phyloP scores from a whole-genome alignment of 2,888 invertebrate genomes.

The Catotricha subobsoleta region DNA sequence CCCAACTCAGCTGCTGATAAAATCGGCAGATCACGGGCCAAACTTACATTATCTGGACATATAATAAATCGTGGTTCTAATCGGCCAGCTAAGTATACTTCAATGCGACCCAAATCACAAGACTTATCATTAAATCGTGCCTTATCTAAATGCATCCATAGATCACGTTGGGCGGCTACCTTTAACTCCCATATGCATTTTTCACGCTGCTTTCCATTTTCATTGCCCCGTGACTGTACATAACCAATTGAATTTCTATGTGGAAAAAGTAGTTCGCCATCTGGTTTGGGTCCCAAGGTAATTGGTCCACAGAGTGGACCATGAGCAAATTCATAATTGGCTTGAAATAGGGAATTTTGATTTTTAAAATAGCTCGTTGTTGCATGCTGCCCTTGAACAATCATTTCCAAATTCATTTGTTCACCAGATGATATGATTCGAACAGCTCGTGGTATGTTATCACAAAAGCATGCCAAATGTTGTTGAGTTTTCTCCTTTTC shows the following conservation, averaged over 20 bases:
- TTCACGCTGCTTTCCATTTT: slow-evolving; percentile 32
- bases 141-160: slow-evolving; percentile 75
- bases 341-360: slow-evolving; percentile 65
- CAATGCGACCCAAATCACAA: slow-evolving; percentile 73
- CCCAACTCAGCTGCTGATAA: slow-evolving; percentile 61
- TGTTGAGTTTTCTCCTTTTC: slow-evolving; percentile 48
- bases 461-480: slow-evolving; percentile 57
- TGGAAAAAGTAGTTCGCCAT: slow-evolving; percentile 76
- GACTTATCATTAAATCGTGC: slow-evolving; percentile 68
- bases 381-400: slow-evolving; percentile 69
- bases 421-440: slow-evolving; percentile 63
- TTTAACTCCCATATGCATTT: slow-evolving; percentile 68
- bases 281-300: slow-evolving; percentile 56
- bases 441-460: slow-evolving; percentile 40
- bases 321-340: slow-evolving; percentile 75
- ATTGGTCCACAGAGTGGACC: slow-evolving; percentile 77
- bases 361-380: slow-evolving; percentile 79
- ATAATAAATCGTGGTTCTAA: slow-evolving; percentile 60
- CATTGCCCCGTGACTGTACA: slow-evolving; percentile 37
- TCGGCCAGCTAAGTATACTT: slow-evolving; percentile 56
- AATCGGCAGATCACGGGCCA: slow-evolving; percentile 62
- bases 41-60: slow-evolving; percentile 71
- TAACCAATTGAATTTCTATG: slow-evolving; percentile 58
- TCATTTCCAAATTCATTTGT: slow-evolving; percentile 59
- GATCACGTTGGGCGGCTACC: slow-evolving; percentile 65